These are phyloP conservation scores for Tichodroma muraria DNA, from an alignment of 2,113 vertebrate genomes.

Conservation along the genomic window DNA sequence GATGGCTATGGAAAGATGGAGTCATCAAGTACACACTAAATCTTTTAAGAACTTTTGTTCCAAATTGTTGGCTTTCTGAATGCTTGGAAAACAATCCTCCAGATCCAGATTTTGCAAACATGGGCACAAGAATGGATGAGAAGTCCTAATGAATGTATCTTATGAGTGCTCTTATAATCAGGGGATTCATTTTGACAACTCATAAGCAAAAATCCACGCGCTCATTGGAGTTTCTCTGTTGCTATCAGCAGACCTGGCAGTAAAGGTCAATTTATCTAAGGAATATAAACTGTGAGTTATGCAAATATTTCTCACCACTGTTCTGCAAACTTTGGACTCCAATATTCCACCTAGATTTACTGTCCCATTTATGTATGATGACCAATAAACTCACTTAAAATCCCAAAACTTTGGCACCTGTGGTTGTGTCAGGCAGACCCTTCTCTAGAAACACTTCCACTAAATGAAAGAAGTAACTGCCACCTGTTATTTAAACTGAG, in stretches of 20 bases:
- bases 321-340: neutral
- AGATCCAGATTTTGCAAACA: neutral
- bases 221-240: neutral
- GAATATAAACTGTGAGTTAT: neutral
- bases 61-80: neutral
- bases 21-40: neutral
- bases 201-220: neutral
- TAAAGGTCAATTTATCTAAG: neutral
- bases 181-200: neutral
- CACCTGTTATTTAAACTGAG: neutral
- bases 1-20: neutral
- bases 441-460: neutral
- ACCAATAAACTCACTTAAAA: neutral
- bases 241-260: neutral
- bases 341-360: neutral
- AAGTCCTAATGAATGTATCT: neutral
- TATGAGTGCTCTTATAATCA: neutral
- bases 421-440: neutral
- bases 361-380: neutral
- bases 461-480: neutral
- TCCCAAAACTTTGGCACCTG: neutral
- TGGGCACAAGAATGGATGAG: neutral
- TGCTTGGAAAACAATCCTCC: neutral
- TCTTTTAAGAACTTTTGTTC: neutral
- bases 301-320: neutral